Evolutionary conservation across 2,113 vertebrate genomes (phyloP), one percentile per base, ranked within the genome.

Genomic region (Sturnira hondurensis): DNA sequence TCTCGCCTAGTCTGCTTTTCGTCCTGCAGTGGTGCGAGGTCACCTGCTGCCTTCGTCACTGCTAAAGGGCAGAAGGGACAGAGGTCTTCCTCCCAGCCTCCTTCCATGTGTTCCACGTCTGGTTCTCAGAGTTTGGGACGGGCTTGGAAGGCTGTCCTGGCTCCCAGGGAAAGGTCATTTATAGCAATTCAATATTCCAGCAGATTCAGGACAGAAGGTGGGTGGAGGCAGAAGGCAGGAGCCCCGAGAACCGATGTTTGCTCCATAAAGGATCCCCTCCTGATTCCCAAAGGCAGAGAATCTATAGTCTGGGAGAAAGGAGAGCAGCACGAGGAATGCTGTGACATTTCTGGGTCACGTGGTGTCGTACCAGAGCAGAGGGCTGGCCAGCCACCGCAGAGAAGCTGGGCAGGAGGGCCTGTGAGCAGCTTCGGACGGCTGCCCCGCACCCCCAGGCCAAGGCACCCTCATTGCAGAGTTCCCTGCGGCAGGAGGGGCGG

Each of bases 101-200:
- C 45, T 68, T 54, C 31, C 22, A 24, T 3, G 17, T 11, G 7
- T 74, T 86, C 82, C n/a, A 4, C 8, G 10, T 86, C 76, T 52
- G 31, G 20, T 54, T 82, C 36, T 63, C n/a, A 56, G 38, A 61
- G 45, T 45, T 56, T 71, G 28, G 36, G 52, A 84, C 91, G 43
- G 36, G 22, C 17, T 33, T 81, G 14, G 38, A 63, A 74, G n/a
- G 16, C 50, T 2, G 15, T 63, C 26, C n/a, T 2, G 11, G 22
- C 45, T 31, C n/a, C 28, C 50, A 33, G 80, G 38, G 45, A 73
- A 80, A n/a, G 31, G 71, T 38, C 14, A 4, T 31, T 52, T 31
- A 58, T 38, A 83, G 45, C 33, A 52, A 78, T n/a, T 92, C 74
- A 41, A 61, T 86, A 43, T 78, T 47, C 85, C 67, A 86, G 67